A percentile compares a stretch with the other conserved stretches of the same genome.
Evolutionary conservation across 2,113 vertebrate species (phyloP).

Genomic region (Podarcis cretensis): DNA sequence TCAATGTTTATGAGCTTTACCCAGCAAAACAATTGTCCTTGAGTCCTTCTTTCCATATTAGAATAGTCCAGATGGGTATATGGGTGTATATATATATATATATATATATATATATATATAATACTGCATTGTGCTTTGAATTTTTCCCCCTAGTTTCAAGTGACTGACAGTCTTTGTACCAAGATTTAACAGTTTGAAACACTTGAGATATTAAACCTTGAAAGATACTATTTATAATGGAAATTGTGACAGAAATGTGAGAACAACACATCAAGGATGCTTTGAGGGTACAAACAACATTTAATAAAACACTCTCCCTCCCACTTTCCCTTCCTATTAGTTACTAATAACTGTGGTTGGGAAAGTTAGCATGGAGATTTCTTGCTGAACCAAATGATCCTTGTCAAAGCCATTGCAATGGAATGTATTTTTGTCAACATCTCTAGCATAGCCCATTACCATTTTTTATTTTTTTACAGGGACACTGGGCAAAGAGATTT

Average conservation of each 20-base stretch:
- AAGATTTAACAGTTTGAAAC: slow-evolving; percentile 27
- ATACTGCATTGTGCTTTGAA: background rate
- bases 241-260: slow-evolving; percentile 24
- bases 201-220: slow-evolving; percentile 18
- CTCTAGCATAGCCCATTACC: background rate
- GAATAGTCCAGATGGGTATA: background rate
- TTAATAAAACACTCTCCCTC: background rate
- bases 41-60: background rate
- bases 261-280: slow-evolving; percentile 11
- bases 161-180: background rate
- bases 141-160: background rate
- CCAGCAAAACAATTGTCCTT: background rate
- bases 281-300: slow-evolving; percentile 18
- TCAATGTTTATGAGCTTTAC: background rate
- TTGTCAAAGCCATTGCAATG: background rate
- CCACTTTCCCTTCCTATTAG: background rate
- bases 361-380: slow-evolving; percentile 4
- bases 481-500: background rate
- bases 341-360: background rate
- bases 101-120: too few relatives aligned
- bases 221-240: slow-evolving; percentile 10
- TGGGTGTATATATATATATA: too few relatives aligned
- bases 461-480: background rate
- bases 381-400: background rate
- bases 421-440: background rate